Base-by-base conservation (phyloP, 2,113 vertebrate species). In the Coracopsis vasa region DNA sequence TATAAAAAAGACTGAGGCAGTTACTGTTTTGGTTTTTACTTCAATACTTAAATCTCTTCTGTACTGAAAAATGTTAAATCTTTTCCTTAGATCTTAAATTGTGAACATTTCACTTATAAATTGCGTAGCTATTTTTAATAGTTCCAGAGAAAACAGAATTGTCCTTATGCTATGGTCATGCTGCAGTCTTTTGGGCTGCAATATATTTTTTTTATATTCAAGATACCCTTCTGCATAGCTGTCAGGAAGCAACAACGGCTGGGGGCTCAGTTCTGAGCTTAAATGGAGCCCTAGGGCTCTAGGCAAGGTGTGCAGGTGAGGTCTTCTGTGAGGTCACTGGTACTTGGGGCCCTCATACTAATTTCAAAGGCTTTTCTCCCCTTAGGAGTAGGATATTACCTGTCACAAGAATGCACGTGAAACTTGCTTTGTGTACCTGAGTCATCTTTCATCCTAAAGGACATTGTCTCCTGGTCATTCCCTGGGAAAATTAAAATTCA, bases 31-130 rank as follows among this genome's bases (percentile, higher is more conserved):
- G 75, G 72, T 84, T 61, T 94, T 89, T n/a, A 75, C 50, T 81
- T 86, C 35, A 81, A 81, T 61, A 39, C 21, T 81, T 91, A 74
- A 51, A 94, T 71, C 8, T 72, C 42, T 64, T 69, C 65, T 56
- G 23, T 60, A 39, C 35, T 61, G 61, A 60, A 92, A 88, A 53
- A 28, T 75, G 41, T 31, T 95, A 89, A 81, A 91, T 81, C 61
- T 89, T 94, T 84, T 86, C 51, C 29, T 11, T 89, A 87, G 29
- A 64, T 60, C 42, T 14, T 35, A 28, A 91, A 89, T 71, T 95
- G 39, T 67, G 80, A 84, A 60, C 0, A 4, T 90, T 93, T 93
- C 65, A 74, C 27, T 83, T 71, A 88, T 7, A 27, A 39, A 54
- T 71, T 94, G 23, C 4, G 64, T 4, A 67, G 47, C 23, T 89